Conservation (phyloP, 1,140 invertebrate genomes). For the Antheraea mylitta region DNA sequence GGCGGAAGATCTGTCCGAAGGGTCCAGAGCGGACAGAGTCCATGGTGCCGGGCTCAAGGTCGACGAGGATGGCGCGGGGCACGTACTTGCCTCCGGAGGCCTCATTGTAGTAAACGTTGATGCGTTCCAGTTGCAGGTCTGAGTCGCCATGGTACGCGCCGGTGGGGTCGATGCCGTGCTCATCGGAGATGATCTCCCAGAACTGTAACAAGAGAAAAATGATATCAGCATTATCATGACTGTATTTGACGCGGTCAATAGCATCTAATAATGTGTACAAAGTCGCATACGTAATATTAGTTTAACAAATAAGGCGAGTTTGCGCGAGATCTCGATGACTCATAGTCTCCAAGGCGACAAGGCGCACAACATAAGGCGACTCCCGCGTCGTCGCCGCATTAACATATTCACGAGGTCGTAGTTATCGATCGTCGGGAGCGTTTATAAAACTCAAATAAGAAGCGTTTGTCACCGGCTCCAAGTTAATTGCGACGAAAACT, state of each 20-base stretch:
- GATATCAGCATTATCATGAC: neutral
- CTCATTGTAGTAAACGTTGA: constrained; percentile 95
- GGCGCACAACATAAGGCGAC: constrained; percentile 21
- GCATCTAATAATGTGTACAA: neutral
- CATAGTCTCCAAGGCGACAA: constrained; percentile 24
- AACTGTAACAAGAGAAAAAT: constrained; percentile 83
- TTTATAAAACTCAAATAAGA: constrained; percentile 13
- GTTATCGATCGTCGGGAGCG: constrained; percentile 21
- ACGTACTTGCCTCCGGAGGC: constrained; percentile 94
- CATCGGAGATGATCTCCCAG: constrained; percentile 96
- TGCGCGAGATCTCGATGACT: constrained; percentile 16
- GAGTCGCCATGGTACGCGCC: constrained; percentile 91
- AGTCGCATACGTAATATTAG: neutral
- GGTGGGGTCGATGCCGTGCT: constrained; percentile 92
- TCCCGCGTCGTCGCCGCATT: constrained; percentile 21
- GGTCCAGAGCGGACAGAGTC: constrained; percentile 93
- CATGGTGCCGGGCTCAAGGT: constrained; percentile 95
- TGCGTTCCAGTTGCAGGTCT: constrained; percentile 91
- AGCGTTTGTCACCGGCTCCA: constrained; percentile 8
- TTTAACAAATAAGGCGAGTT: neutral
- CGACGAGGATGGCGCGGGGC: constrained; percentile 87
- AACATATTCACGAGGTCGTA: constrained; percentile 30
- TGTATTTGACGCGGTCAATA: neutral
- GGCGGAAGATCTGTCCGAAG: constrained; percentile 91
- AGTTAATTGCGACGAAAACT: constrained; percentile 20